Base-by-base conservation (phyloP, 1,140 invertebrate species). In the Orchesella cincta region DNA sequence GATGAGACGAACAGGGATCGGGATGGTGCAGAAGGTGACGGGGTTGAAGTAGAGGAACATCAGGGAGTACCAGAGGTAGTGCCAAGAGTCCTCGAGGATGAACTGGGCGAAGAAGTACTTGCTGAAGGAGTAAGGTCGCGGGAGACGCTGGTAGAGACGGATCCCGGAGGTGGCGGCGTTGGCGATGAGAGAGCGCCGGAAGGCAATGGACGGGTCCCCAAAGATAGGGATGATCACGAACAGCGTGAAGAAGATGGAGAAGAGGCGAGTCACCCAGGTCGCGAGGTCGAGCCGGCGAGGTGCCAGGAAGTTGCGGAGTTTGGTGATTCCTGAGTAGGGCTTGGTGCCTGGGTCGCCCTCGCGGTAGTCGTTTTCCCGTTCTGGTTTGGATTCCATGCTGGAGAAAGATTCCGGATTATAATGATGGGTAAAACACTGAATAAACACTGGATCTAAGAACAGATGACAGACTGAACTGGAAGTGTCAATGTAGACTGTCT, bases 101-200 rank as follows among this genome's bases (percentile, higher is more conserved):
- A 99, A 85, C 8, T 88, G 85, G 14, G 89, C 87, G 35, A 98
- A 86, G 85, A 96, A 98, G 84, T 94, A 91, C 77, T 92, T 86
- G 74, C 88, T 93, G 35, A 98, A 87, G 72, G 91, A 89, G 78
- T 97, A 92, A 3, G 62, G 62, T 16, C 3, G 3, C 71, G 88
- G 86, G 71, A 98, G 86, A 77, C 97, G 89, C 86, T 98, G 97
- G 86, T 98, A 95, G 74, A 99, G 88, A 73, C 97, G 88, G 36
- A 99, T 86, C 1, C 96, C 95, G 84, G 94, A 97, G 1, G 94
- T 96, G 3, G 95, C 96, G 28, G 94, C 95, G 89, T 93, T 96
- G 35, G 93, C 92, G 81, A 98, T 88, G 78, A 98, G 86, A 35
- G 93, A 93, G 87, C 96, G 94, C 86, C 95, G 93, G 86, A 97